Conservation (phyloP, 2,113 vertebrate genomes). For the Phainopepla nitens region DNA sequence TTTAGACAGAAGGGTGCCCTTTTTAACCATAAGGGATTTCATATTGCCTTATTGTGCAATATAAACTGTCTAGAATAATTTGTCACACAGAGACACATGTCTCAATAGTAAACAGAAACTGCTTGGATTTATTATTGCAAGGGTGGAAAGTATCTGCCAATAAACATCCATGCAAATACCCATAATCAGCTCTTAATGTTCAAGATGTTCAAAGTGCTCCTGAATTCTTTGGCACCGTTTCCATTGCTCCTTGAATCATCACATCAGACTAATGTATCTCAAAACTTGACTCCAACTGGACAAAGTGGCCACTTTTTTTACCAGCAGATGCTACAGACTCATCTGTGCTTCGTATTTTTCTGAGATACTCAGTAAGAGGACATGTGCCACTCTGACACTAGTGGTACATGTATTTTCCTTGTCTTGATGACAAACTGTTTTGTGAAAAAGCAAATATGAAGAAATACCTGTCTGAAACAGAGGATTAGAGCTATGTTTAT, state of each 20-base stretch:
- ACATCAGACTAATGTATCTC: neutral
- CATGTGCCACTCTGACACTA: neutral
- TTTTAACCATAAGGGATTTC: slow-evolving; percentile 42
- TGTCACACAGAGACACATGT: neutral
- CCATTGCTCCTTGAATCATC: neutral
- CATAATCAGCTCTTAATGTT: neutral
- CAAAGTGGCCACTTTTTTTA: neutral
- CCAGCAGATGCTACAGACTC: neutral
- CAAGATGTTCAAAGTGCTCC: neutral
- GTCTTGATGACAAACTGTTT: neutral
- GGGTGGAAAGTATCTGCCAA: neutral
- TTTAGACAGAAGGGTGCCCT: slow-evolving; percentile 37
- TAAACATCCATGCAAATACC: neutral
- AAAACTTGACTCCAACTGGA: neutral
- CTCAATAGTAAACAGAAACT: slow-evolving; percentile 24
- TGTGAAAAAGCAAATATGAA: neutral
- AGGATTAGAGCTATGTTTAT: neutral
- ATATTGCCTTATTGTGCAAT: slow-evolving; percentile 24
- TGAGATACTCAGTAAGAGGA: neutral
- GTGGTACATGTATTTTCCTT: neutral
- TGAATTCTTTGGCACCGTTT: neutral
- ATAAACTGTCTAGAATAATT: slow-evolving; percentile 47
- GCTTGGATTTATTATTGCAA: slow-evolving; percentile 2
- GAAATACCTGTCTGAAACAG: neutral
- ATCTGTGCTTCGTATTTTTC: neutral